A percentile compares a stretch with the other conserved stretches of the same genome.
Conservation (phyloP, 2,113 vertebrate genomes). For the Passer domesticus region DNA sequence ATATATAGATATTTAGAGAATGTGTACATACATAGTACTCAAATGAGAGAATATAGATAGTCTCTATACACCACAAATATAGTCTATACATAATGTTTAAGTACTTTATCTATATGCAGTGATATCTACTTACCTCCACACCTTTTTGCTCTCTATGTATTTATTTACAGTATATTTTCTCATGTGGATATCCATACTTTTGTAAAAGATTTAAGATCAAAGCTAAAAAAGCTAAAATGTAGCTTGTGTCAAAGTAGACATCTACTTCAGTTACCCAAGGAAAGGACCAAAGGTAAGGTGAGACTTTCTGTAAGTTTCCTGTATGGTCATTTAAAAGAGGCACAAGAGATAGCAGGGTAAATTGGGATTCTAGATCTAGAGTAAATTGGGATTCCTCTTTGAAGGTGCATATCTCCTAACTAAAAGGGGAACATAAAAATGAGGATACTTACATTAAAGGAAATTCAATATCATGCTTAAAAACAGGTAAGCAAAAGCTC, state of each 20-base stretch:
- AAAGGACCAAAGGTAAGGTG: neutral
- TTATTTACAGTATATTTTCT: neutral
- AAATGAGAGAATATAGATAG: neutral
- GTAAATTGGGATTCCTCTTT: neutral
- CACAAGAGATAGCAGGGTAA: neutral
- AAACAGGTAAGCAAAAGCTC: neutral
- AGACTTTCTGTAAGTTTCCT: neutral
- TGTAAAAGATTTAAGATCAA: neutral
- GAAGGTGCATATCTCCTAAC: neutral
- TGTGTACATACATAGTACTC: neutral
- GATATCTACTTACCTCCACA: neutral
- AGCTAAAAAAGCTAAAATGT: neutral
- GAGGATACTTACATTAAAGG: neutral
- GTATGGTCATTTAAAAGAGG: neutral
- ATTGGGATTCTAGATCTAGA: neutral
- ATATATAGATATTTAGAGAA: neutral
- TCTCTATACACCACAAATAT: neutral
- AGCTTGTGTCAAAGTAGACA: neutral
- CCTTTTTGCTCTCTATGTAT: fast-evolving
- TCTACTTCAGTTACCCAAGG: neutral
- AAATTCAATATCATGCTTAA: neutral
- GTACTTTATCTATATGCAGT: neutral
- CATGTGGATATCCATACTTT: neutral
- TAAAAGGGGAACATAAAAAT: neutral
- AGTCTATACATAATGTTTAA: neutral